A percentile compares a stretch with the other conserved stretches of the same genome.
Conservation (phyloP, 2,113 vertebrate genomes). For the Toxotes jaculatrix region DNA sequence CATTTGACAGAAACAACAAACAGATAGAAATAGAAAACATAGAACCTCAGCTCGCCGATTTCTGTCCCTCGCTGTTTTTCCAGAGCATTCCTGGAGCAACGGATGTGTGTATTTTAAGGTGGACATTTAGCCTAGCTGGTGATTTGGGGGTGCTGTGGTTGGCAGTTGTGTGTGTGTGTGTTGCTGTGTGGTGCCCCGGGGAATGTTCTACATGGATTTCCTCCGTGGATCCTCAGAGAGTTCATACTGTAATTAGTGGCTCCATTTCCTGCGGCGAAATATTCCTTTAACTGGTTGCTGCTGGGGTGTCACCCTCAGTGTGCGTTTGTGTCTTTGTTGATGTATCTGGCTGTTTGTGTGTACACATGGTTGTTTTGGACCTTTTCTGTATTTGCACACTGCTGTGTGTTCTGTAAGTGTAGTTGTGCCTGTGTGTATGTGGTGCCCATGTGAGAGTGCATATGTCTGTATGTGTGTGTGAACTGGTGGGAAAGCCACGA, state of each 20-base stretch:
- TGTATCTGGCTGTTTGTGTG: slow-evolving; percentile 33
- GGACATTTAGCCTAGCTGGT: slow-evolving; percentile 76
- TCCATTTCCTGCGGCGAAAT: slow-evolving; percentile 59
- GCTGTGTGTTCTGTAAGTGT: not conserved
- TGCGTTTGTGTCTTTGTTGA: slow-evolving; percentile 36
- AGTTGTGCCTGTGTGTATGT: not conserved
- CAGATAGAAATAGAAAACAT: slow-evolving; percentile 69
- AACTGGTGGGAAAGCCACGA: slow-evolving; percentile 45
- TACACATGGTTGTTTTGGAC: not conserved
- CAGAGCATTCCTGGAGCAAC: slow-evolving; percentile 74
- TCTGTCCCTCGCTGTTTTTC: slow-evolving; percentile 69
- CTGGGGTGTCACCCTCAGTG: slow-evolving; percentile 59
- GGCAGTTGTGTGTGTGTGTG: slow-evolving; percentile 45
- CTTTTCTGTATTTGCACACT: not conserved
- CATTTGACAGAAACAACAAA: slow-evolving; percentile 60
- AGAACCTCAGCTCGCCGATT: slow-evolving; percentile 54
- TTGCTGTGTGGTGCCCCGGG: slow-evolving; percentile 42
- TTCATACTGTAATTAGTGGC: slow-evolving; percentile 77
- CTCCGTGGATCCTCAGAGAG: slow-evolving; percentile 69
- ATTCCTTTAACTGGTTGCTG: slow-evolving; percentile 57
- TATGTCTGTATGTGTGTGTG: slow-evolving; percentile 8
- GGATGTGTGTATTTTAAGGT: slow-evolving; percentile 80
- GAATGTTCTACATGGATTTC: slow-evolving; percentile 72
- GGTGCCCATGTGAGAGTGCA: not conserved
- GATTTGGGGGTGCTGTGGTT: slow-evolving; percentile 80